A percentile compares a stretch with the other conserved stretches of the same genome.
Conservation (phyloP, 2,113 vertebrate species). For the Indri indri region DNA sequence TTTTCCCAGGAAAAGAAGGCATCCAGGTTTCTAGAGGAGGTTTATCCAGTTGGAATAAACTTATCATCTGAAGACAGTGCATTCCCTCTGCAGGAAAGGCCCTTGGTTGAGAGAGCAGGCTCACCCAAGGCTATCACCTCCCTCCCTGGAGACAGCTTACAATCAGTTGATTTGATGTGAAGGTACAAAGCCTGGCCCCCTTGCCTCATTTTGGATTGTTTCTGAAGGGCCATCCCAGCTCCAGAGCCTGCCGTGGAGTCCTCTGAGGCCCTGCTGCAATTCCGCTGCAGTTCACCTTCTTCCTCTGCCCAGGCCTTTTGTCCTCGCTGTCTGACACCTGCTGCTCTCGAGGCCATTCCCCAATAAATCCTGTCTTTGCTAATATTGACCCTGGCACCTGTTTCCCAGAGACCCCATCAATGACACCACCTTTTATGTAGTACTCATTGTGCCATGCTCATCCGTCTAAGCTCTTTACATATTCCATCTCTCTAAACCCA, state of each 20-base stretch:
- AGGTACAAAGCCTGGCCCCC: background rate
- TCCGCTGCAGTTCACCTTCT: background rate
- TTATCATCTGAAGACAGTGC: background rate
- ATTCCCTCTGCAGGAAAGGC: background rate
- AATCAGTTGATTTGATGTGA: background rate
- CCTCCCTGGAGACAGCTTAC: background rate
- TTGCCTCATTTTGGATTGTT: background rate
- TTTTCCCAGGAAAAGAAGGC: background rate
- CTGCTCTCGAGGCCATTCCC: background rate
- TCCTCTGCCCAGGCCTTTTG: background rate
- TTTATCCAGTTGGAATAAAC: background rate
- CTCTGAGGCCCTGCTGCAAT: background rate
- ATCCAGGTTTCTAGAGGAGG: background rate
- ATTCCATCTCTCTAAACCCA: background rate
- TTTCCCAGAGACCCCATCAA: background rate
- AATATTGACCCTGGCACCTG: background rate
- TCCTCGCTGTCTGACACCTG: background rate
- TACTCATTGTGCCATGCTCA: background rate
- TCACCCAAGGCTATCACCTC: background rate
- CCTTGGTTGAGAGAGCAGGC: background rate
- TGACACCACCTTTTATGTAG: accelerated
- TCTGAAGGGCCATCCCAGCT: background rate
- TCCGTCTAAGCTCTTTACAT: background rate
- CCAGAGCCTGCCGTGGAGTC: background rate
- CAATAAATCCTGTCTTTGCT: background rate